A percentile compares a stretch with the other conserved stretches of the same genome.
Conservation (phyloP, 2,888 invertebrate species). For the Zele albiditarsus region DNA sequence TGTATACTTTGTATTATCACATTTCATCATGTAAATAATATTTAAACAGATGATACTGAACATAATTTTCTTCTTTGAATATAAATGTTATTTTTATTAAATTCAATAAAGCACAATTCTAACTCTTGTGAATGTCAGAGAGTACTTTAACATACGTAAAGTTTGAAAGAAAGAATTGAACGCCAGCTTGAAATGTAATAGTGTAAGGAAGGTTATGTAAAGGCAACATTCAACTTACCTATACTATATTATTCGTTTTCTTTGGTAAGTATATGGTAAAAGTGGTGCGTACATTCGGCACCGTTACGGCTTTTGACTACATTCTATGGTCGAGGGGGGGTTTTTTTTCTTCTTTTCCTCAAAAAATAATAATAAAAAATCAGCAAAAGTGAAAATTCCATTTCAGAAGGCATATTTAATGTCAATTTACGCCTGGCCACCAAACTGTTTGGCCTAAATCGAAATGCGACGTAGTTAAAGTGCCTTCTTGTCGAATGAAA, state of each 20-base stretch:
- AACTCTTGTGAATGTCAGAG: background rate
- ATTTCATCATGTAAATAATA: background rate
- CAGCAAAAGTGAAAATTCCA: background rate
- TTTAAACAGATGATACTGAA: slow-evolving; percentile 43
- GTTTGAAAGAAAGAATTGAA: background rate
- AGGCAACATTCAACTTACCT: background rate
- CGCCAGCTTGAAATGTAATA: background rate
- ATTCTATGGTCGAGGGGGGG: too few relatives aligned
- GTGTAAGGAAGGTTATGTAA: background rate
- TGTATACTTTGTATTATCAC: background rate
- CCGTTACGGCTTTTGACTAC: too few relatives aligned
- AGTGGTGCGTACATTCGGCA: too few relatives aligned
- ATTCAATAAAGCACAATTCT: slow-evolving; percentile 39
- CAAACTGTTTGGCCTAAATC: slow-evolving; percentile 17
- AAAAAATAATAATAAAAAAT: background rate
- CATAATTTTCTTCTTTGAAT: slow-evolving; percentile 44
- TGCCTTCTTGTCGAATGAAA: slow-evolving; percentile 10
- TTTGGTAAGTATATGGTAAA: background rate
- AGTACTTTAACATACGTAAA: background rate
- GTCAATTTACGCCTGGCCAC: background rate
- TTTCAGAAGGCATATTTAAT: slow-evolving; percentile 1
- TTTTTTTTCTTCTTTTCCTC: background rate
- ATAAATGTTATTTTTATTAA: slow-evolving; percentile 34
- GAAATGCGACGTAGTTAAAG: slow-evolving; percentile 4
- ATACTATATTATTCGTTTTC: background rate